Conservation (phyloP, 2,888 invertebrate genomes). For the Aspidapion aeneum region DNA sequence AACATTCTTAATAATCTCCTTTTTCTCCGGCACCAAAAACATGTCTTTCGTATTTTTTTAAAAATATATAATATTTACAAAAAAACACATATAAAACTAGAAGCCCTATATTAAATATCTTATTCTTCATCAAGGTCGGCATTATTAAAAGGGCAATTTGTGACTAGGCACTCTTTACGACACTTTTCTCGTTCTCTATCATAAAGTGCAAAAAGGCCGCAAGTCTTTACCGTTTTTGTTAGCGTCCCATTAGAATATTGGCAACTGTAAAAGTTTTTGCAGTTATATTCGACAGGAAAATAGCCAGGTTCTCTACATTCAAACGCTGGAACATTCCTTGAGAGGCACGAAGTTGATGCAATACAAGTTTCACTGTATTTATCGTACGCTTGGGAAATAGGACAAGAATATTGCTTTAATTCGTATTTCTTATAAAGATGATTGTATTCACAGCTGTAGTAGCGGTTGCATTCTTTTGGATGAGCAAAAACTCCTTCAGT, state of each 20-base stretch:
- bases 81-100: no score
- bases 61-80: no score
- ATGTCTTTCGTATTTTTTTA: no score
- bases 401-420: slow-evolving; percentile 52
- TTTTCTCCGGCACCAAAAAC: no score
- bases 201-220: slow-evolving; percentile 49
- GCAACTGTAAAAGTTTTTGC: slow-evolving; percentile 51
- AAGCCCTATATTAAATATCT: no score
- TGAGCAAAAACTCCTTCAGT: slow-evolving; percentile 51
- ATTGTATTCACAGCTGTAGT: slow-evolving; percentile 54
- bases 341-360: slow-evolving; percentile 51
- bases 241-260: slow-evolving; percentile 38
- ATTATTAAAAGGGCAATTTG: slow-evolving; percentile 34
- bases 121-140: slow-evolving; percentile 14
- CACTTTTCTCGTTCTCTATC: slow-evolving; percentile 40
- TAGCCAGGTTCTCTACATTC: slow-evolving; percentile 45
- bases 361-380: slow-evolving; percentile 45
- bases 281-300: slow-evolving; percentile 46
- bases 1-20: no score
- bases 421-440: slow-evolving; percentile 51
- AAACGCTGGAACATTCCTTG: slow-evolving; percentile 37
- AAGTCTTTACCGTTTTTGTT: slow-evolving; percentile 45
- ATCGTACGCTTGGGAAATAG: slow-evolving; percentile 46
- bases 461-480: slow-evolving; percentile 50
- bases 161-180: slow-evolving; percentile 35